A percentile compares a stretch with the other conserved stretches of the same genome.
phyloP scores from a whole-genome alignment of 2,113 vertebrate genomes.

The Carassius gibelio region DNA sequence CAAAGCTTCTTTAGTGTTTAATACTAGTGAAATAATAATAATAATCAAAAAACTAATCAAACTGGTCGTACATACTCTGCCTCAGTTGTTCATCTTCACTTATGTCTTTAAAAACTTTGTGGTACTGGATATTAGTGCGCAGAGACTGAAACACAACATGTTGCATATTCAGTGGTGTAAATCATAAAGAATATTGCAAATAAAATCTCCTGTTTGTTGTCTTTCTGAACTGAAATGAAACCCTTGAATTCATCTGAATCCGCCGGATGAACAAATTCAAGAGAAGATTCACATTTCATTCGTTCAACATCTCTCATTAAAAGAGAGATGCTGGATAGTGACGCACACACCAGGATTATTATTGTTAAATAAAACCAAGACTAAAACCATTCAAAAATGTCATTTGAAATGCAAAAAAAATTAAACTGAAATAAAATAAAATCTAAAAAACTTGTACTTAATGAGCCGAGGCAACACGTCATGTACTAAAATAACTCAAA shows the following conservation, averaged over 20 bases:
- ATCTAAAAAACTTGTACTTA: no score
- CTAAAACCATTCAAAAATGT: no score
- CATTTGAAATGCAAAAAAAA: no score
- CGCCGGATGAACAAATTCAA: no score
- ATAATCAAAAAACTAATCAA: not conserved
- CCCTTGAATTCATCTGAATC: no score
- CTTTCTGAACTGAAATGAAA: not conserved
- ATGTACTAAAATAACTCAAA: no score
- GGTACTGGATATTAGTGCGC: conserved; percentile 91
- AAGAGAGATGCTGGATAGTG: not conserved
- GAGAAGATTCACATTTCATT: no score
- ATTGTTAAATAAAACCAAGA: no score
- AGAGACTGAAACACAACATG: conserved; percentile 79
- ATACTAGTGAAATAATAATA: no score
- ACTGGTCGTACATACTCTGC: conserved; percentile 86
- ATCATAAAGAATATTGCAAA: not conserved
- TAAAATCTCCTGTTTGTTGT: not conserved
- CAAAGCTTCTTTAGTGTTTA: not conserved
- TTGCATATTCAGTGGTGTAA: not conserved
- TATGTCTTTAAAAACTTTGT: conserved; percentile 94
- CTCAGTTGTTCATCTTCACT: conserved; percentile 85
- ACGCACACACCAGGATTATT: conserved; percentile 69
- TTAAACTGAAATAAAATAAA: no score
- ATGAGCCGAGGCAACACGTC: no score
- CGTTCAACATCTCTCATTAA: not conserved